phyloP scores from a whole-genome alignment of 2,888 invertebrate species.

The Metopia argyrocephala region DNA sequence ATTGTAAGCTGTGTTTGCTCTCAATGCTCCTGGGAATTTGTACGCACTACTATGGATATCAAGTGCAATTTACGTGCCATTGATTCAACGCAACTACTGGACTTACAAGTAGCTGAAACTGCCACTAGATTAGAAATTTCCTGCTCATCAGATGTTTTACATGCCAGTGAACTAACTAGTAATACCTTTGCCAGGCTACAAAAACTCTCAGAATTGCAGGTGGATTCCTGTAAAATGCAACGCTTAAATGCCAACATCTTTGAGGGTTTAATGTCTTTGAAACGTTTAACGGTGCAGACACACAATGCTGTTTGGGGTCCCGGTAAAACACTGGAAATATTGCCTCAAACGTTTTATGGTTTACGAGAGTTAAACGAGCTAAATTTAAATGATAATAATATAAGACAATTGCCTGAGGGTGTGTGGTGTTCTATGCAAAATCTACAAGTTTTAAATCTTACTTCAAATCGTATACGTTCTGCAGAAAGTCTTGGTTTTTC shows the following conservation, averaged over 20 bases:
- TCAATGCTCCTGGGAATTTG: constrained; percentile 78
- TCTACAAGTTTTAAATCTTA: constrained; percentile 90
- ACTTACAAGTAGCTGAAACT: constrained; percentile 82
- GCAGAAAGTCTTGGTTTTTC: constrained; percentile 87
- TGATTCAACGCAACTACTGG: constrained; percentile 72
- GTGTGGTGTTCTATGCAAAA: constrained; percentile 89
- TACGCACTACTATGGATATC: constrained; percentile 78
- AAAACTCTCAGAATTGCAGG: constrained; percentile 86
- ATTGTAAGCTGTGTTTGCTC: constrained; percentile 66
- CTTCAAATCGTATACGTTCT: constrained; percentile 89
- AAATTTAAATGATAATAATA: constrained; percentile 90
- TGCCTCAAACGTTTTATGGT: constrained; percentile 85
- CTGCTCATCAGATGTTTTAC: constrained; percentile 87
- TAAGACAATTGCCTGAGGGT: constrained; percentile 88
- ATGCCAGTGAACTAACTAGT: constrained; percentile 86
- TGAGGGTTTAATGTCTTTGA: constrained; percentile 88
- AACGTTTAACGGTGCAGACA: constrained; percentile 87
- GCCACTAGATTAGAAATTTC: constrained; percentile 86
- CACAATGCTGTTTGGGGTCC: constrained; percentile 89
- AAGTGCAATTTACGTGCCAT: constrained; percentile 77
- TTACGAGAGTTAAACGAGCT: constrained; percentile 88
- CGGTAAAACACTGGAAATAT: constrained; percentile 86
- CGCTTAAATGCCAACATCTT: constrained; percentile 88
- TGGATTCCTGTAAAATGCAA: constrained; percentile 89
- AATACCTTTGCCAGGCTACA: constrained; percentile 86